These are phyloP conservation scores for Thamnophis elegans DNA, from an alignment of 2,797 vertebrate genomes.

Conservation along the genomic window DNA sequence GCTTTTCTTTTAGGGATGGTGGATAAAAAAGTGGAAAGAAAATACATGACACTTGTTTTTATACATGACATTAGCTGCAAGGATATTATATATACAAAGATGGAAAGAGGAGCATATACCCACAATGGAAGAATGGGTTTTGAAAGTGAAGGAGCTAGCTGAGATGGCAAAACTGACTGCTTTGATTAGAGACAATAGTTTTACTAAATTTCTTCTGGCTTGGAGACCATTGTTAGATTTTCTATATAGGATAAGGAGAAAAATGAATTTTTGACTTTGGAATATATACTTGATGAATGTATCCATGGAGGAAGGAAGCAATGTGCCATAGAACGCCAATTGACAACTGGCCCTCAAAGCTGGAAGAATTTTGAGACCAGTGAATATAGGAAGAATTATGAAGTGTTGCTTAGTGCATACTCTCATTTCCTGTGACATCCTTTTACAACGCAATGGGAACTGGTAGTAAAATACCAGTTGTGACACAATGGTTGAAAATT, in stretches of 20 bases:
- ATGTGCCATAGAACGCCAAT: background rate
- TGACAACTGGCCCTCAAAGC: background rate
- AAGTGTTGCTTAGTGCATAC: background rate
- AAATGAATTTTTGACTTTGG: background rate
- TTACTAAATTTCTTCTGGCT: background rate
- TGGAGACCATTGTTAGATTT: background rate
- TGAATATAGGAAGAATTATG: background rate
- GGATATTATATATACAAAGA: background rate
- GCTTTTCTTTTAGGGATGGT: background rate
- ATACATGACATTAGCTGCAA: background rate
- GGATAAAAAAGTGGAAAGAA: background rate
- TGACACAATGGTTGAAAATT: background rate
- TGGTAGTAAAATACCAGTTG: background rate
- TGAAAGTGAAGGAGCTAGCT: background rate
- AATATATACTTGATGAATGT: background rate
- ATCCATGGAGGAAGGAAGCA: background rate
- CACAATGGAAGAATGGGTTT: background rate
- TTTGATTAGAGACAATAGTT: background rate
- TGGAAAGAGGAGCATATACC: background rate
- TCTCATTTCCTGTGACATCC: background rate
- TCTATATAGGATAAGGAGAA: background rate
- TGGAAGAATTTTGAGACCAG: background rate
- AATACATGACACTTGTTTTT: background rate
- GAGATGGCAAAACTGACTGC: background rate
- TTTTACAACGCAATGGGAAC: background rate